These are phyloP conservation scores for Sitobion miscanthi DNA, from an alignment of 1,140 invertebrate species.

Conservation along the genomic window DNA sequence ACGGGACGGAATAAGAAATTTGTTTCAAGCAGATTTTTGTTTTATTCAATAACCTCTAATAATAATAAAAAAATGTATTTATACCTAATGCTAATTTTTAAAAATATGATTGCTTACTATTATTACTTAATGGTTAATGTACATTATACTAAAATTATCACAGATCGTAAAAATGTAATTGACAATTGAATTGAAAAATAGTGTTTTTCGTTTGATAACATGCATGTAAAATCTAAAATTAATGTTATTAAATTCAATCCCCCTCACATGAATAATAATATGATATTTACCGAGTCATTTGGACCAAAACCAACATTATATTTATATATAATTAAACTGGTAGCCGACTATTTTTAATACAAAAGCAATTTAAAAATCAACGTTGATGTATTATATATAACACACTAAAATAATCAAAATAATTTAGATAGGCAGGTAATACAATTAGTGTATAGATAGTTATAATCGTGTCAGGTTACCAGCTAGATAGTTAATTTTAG, in stretches of 20 bases:
- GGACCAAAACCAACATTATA: too few relatives aligned
- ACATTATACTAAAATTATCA: too few relatives aligned
- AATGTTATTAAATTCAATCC: neutral
- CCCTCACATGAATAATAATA: neutral
- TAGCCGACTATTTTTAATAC: too few relatives aligned
- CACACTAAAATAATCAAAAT: neutral
- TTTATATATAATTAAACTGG: too few relatives aligned
- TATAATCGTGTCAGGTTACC: neutral
- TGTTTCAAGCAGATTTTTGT: neutral
- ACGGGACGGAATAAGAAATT: neutral
- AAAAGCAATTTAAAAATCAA: too few relatives aligned
- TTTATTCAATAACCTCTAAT: neutral
- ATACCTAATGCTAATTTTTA: neutral
- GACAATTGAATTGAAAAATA: too few relatives aligned
- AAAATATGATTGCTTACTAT: too few relatives aligned
- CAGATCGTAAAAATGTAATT: too few relatives aligned
- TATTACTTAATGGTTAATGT: too few relatives aligned
- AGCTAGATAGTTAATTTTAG: neutral
- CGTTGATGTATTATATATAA: neutral
- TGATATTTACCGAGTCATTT: too few relatives aligned
- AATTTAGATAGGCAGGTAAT: neutral
- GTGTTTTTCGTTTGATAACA: neutral
- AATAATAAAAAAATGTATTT: neutral
- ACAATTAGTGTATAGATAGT: neutral
- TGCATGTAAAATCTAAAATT: neutral